These are phyloP conservation scores for Danio jaintianensis DNA, from an alignment of 2,797 vertebrate species.

Conservation along the genomic window DNA sequence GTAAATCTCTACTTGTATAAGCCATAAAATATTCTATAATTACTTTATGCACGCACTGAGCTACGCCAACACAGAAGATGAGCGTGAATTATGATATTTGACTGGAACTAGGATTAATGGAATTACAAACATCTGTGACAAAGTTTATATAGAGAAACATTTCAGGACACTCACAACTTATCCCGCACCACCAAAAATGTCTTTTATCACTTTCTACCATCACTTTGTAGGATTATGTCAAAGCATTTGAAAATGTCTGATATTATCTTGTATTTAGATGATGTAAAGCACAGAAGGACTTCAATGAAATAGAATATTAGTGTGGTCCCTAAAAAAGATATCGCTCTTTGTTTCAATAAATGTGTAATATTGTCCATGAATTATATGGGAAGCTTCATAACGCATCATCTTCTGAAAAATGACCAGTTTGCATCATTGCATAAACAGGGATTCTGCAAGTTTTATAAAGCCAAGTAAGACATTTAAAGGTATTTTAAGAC, in stretches of 20 bases:
- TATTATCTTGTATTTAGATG: background rate
- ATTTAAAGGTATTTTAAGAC: no score
- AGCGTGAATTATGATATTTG: background rate
- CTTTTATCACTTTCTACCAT: background rate
- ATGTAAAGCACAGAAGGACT: background rate
- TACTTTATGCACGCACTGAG: background rate
- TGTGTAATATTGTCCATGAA: background rate
- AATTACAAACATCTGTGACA: background rate
- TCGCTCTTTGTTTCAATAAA: background rate
- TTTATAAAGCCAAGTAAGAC: no score
- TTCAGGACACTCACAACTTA: background rate
- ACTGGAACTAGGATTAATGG: background rate
- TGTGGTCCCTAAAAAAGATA: background rate
- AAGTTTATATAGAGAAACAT: background rate
- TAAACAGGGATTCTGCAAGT: no score
- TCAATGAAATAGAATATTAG: background rate
- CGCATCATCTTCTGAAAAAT: no score
- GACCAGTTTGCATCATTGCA: no score
- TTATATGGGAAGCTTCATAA: background rate
- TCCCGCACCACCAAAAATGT: background rate
- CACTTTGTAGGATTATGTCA: background rate
- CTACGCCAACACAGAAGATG: background rate
- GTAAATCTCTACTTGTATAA: conserved; percentile 2
- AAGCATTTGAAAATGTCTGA: background rate
- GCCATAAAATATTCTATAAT: background rate